Evolutionary conservation across 2,888 invertebrate genomes (phyloP), one percentile per base, ranked within the genome.

Genomic region (Cetonia aurata): DNA sequence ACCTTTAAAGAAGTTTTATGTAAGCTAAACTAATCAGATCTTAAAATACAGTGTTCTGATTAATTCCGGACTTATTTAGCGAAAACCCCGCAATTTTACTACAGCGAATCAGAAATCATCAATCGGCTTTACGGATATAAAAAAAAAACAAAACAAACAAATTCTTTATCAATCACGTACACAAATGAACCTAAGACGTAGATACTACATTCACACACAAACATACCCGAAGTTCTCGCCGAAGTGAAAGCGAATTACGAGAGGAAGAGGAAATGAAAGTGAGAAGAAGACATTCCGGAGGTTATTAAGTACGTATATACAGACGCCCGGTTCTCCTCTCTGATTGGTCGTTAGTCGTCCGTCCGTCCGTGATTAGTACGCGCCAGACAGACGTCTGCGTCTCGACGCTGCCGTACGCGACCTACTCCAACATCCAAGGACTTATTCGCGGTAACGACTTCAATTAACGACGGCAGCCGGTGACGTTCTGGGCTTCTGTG

Each of bases 391-490:
- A 72, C 77, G 75, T 73, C 77, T 75, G 75, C 62, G 62, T 65
- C 62, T 65, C 62, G 62, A 73, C 72, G 81, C 76, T 76, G 81
- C 37, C 37, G 62, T 65, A 52, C 62, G 50, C 62, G 62, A 81
- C 82, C 81, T 80, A 75, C 75, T 75, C 67, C 79, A 81, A 81
- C 81, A 74, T 73, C 75, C 74, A 74, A 77, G 77, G 76, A 77
- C 78, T 81, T 80, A 75, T 75, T 75, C 79, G 55, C 62, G 62
- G 62, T 65, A 65, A 76, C 74, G 71, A 76, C 75, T 77, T 75
- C 80, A 80, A 80, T 80, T 80, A 80, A 78, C 69, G 72, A 65
- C 50, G 62, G 50, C 62, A 65, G 42, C 19, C 42, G 57, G 50
- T 65, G 62, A 65, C 62, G 62, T 65, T 65, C 50, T 65, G 50